A percentile compares a stretch with the other conserved stretches of the same genome.
Evolutionary conservation across 2,113 vertebrate genomes (phyloP).

Genomic region (Cardinalis cardinalis): DNA sequence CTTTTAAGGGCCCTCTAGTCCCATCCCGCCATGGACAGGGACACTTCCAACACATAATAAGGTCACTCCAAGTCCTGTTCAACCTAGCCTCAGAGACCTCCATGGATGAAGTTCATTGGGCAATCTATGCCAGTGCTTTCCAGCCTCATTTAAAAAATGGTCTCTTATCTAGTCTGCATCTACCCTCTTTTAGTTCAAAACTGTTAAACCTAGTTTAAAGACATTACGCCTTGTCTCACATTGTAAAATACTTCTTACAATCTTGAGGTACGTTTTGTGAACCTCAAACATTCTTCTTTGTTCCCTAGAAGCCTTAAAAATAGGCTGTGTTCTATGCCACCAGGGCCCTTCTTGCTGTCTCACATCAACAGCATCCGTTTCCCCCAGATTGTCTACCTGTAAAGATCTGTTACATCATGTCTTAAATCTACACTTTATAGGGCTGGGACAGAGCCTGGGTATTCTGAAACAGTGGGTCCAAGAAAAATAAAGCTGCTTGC

Average conservation of each 20-base stretch:
- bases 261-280: not conserved
- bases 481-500: not conserved
- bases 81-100: not conserved
- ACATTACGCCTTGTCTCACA: not conserved
- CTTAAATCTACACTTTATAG: not conserved
- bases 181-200: not conserved
- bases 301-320: not conserved
- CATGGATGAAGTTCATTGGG: not conserved
- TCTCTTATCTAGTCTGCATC: not conserved
- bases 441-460: not conserved
- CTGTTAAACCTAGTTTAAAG: not conserved
- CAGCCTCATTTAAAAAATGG: not conserved
- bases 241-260: not conserved
- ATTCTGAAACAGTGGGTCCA: not conserved
- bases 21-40: not conserved
- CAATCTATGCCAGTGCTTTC: not conserved
- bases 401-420: not conserved
- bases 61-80: not conserved
- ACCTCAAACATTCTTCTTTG: not conserved
- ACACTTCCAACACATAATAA: not conserved
- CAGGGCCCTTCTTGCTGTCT: not conserved
- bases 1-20: not conserved
- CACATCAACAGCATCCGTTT: not conserved
- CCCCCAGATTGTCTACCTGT: too few relatives aligned
- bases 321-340: not conserved